Evolutionary conservation across 2,888 invertebrate genomes (phyloP).

Genomic region (Boloria selene): DNA sequence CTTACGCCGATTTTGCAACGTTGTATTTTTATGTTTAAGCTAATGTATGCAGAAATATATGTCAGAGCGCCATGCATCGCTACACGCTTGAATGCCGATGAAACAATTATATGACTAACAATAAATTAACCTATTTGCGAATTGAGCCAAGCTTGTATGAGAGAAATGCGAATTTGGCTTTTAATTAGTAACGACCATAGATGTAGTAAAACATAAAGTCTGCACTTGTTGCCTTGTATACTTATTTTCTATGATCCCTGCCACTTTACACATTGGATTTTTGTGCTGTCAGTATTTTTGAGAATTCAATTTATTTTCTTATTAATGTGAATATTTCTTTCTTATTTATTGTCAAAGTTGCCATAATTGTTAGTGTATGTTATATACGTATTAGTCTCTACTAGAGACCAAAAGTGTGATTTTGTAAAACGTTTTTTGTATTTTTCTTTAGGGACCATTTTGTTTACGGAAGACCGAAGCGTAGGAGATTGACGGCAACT

Average conservation of each 20-base stretch:
- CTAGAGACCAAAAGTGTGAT: conserved; percentile 72
- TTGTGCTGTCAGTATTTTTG: conserved; percentile 66
- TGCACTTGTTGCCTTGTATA: conserved; percentile 82
- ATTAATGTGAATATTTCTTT: conserved; percentile 72
- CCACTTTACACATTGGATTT: conserved; percentile 59
- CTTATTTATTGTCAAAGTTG: conserved; percentile 82
- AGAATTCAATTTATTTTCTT: conserved; percentile 50
- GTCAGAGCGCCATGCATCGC: conserved; percentile 55
- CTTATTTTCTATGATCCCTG: conserved; percentile 72
- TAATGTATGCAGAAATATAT: conserved; percentile 37
- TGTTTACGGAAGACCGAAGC: conserved; percentile 63
- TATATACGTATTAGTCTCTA: conserved; percentile 77
- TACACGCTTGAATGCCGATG: conserved; percentile 57
- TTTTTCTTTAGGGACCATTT: conserved; percentile 80
- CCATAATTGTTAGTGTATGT: conserved; percentile 82
- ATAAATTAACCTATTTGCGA: conserved; percentile 74
- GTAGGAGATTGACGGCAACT: conserved; percentile 55
- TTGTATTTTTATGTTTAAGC: conserved; percentile 39
- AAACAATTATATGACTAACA: conserved; percentile 69
- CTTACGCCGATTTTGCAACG: conserved; percentile 38
- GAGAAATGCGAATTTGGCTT: conserved; percentile 74
- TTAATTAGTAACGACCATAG: conserved; percentile 69
- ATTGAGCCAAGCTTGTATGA: conserved; percentile 75
- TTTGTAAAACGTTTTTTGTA: conserved; percentile 69
- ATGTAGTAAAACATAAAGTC: conserved; percentile 79